Evolutionary conservation across 53 echinoderm and acorn worm species (phyloP), one percentile per base, ranked within the genome.

Genomic region (Zoroaster sp.): DNA sequence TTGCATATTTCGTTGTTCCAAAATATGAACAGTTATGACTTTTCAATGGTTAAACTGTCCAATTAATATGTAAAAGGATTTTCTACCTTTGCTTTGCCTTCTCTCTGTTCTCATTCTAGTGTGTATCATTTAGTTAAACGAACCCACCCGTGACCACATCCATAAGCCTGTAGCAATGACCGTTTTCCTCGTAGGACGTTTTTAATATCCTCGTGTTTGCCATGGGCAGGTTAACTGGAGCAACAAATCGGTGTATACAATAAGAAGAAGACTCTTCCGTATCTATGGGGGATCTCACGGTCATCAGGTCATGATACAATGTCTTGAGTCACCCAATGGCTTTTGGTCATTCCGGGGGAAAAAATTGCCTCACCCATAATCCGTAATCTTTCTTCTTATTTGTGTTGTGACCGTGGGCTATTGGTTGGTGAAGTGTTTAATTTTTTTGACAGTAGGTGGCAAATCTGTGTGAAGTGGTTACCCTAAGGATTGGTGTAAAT

Each of bases 251-350:
- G 79, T 63, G 79, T 17, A 20, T 17, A 35, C 8, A 12, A 34
- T 17, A 13, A 32, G 33, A 23, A 76, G 81, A 66, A 38, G 53
- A 54, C 41, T 38, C 81, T 81, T 36, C 81, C 81, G 81, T 81
- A 42, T 23, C 81, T 42, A 43, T 40, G 38, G 40, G 66, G 66
- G 42, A 20, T 81, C 40, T 37, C 41, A 81, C 81, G 81, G 81
- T 43, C 43, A 41, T 20, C 10, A 43, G 28, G 23, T 30, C 63
- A 28, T 59, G 63, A 59, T 59, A 59, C 63, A 59, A 59, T 30
- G 59, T 42, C 67, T 39, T 81, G 81, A 81, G 81, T 81, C 81
- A 81, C 66, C 43, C 66, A 13, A 37, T 42, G 13, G 81, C 67
- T 67, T 40, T 38, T 40, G 81, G 66, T 67, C 34, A 67, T 81